phyloP scores from a whole-genome alignment of 30 jellyfish, hydroid and myxozoan genomes.

The Turritopsis dohrnii region DNA sequence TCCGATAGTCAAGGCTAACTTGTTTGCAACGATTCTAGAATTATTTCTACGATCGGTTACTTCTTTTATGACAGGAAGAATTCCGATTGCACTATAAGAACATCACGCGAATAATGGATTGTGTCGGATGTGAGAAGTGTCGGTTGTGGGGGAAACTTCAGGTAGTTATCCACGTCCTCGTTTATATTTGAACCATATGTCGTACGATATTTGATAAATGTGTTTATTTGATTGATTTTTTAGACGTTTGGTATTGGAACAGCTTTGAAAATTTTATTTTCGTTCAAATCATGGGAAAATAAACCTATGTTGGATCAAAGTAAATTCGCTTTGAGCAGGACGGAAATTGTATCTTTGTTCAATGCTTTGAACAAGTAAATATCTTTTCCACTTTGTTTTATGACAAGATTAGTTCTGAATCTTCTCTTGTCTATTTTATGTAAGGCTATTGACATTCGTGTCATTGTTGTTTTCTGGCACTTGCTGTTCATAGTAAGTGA shows the following conservation, averaged over 20 bases:
- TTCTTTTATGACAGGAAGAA: slow-evolving; percentile 59
- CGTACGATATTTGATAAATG: neutral
- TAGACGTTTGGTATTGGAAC: slow-evolving; percentile 95
- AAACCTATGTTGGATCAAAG: slow-evolving; percentile 63
- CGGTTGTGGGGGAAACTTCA: slow-evolving; percentile 98
- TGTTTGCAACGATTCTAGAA: too few relatives aligned
- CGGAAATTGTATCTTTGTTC: slow-evolving; percentile 78
- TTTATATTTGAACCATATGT: neutral
- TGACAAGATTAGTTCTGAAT: too few relatives aligned
- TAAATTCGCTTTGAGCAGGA: slow-evolving; percentile 56
- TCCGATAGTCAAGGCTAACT: too few relatives aligned
- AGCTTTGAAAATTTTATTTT: slow-evolving; percentile 91
- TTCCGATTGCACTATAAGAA: slow-evolving; percentile 74
- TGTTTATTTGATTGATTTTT: neutral
- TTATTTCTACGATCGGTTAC: too few relatives aligned
- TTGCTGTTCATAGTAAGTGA: too few relatives aligned
- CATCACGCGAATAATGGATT: slow-evolving; percentile 88
- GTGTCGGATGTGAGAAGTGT: slow-evolving; percentile 98
- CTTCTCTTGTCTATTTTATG: neutral
- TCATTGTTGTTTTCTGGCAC: too few relatives aligned
- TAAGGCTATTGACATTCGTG: too few relatives aligned
- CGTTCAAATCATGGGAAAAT: slow-evolving; percentile 58
- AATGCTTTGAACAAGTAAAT: slow-evolving; percentile 80
- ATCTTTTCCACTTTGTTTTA: neutral
- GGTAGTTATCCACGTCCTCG: too few relatives aligned